A percentile compares a stretch with the other conserved stretches of the same genome.
phyloP scores from a whole-genome alignment of 2,113 vertebrate genomes.

The Notechis scutatus region DNA sequence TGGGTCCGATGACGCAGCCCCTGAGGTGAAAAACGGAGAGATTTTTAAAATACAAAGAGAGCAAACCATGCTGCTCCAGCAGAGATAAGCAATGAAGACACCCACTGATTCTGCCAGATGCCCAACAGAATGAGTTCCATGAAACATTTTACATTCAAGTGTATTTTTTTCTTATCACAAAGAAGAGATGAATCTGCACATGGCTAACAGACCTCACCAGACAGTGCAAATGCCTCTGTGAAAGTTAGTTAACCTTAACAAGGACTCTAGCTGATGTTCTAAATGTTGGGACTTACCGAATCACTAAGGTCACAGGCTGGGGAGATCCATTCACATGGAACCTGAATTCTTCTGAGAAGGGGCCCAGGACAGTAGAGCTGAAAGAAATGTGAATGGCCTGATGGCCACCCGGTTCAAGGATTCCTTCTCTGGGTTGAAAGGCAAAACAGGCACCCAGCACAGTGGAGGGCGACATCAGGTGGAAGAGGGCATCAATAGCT shows the following conservation, averaged over 20 bases:
- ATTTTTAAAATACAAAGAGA: background rate
- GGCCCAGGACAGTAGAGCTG: conserved; percentile 68
- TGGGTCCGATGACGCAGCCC: conserved; percentile 77
- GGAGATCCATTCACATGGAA: conserved; percentile 71
- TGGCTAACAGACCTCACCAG: background rate
- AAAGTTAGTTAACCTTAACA: background rate
- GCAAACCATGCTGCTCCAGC: background rate
- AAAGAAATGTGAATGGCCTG: conserved; percentile 78
- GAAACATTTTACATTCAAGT: background rate
- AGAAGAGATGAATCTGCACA: background rate
- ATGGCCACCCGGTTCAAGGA: conserved; percentile 62
- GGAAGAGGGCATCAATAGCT: conserved; percentile 76
- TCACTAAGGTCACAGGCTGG: conserved; percentile 66
- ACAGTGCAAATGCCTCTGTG: background rate
- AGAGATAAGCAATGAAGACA: background rate
- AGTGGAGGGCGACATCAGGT: conserved; percentile 62
- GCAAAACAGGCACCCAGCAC: conserved; percentile 75
- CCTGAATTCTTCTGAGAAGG: conserved; percentile 77
- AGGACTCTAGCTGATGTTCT: background rate
- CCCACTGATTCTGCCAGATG: background rate
- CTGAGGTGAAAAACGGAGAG: conserved; percentile 60
- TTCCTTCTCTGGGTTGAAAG: conserved; percentile 75
- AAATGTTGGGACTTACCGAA: conserved; percentile 70
- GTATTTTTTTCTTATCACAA: background rate
- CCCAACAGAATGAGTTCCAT: background rate